Conservation (phyloP, 2,888 invertebrate genomes). For the Eupithecia centaureata region DNA sequence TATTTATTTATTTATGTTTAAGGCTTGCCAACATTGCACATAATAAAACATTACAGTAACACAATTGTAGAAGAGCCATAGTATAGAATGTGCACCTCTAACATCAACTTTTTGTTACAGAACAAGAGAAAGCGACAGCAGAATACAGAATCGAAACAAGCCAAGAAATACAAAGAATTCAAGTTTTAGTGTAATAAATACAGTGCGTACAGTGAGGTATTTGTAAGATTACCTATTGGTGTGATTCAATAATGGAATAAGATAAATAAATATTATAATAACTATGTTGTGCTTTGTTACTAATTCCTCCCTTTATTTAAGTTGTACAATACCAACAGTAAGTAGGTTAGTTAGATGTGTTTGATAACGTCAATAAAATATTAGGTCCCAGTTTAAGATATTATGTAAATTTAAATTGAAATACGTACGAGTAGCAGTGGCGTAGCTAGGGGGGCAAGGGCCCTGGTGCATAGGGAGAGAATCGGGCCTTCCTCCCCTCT, state of each 20-base stretch:
- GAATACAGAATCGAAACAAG: slow-evolving; percentile 94
- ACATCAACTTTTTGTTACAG: slow-evolving; percentile 80
- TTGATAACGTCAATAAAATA: no score
- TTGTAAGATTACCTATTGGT: slow-evolving; percentile 7
- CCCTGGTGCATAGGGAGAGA: no score
- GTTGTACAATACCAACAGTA: background rate
- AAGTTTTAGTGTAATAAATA: slow-evolving; percentile 89
- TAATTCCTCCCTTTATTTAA: background rate
- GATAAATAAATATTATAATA: slow-evolving; percentile 20
- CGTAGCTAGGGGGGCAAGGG: no score
- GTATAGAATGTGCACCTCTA: background rate
- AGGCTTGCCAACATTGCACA: no score
- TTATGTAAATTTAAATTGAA: no score
- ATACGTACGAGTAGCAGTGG: background rate
- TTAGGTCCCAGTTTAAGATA: no score
- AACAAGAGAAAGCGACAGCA: slow-evolving; percentile 96
- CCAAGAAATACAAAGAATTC: slow-evolving; percentile 99
- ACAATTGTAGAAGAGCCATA: no score
- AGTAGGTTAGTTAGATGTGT: no score
- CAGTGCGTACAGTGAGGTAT: slow-evolving; percentile 2
- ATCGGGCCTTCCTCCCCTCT: no score
- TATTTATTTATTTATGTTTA: no score
- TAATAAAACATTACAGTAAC: no score
- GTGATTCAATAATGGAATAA: slow-evolving; percentile 19
- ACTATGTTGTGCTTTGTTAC: background rate